phyloP scores from a whole-genome alignment of 2,797 vertebrate species.

The Lycodopsis pacificus region DNA sequence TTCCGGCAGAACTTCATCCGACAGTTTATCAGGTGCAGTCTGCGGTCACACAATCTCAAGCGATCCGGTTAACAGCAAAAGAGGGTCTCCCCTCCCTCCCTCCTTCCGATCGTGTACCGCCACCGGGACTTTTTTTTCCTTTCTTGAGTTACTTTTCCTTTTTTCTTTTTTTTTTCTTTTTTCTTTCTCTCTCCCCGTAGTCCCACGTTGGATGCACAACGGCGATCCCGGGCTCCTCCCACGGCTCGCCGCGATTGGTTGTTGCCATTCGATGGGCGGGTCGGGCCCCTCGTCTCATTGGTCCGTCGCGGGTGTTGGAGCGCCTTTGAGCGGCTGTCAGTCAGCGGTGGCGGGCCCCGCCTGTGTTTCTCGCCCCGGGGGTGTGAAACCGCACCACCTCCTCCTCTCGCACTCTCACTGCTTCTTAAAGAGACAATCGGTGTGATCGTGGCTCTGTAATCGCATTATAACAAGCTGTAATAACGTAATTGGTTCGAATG shows the following conservation, averaged over 20 bases:
- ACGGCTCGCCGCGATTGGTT: constrained; percentile 70
- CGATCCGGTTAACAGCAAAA: constrained; percentile 75
- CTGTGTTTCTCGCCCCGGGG: constrained; percentile 90
- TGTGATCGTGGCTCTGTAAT: constrained; percentile 67
- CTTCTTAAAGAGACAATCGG: constrained; percentile 80
- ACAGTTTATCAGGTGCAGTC: constrained; percentile 70
- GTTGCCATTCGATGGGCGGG: constrained; percentile 36
- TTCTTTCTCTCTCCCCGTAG: constrained; percentile 53
- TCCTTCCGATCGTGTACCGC: constrained; percentile 62
- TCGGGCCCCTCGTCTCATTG: constrained; percentile 64
- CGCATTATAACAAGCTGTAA: constrained; percentile 80
- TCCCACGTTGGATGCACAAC: constrained; percentile 91
- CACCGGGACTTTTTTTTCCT: constrained; percentile 80
- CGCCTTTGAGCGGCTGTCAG: constrained; percentile 73
- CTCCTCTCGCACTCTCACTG: constrained; percentile 79
- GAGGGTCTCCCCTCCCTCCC: constrained; percentile 33
- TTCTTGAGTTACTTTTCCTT: constrained; percentile 76
- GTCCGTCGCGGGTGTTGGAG: constrained; percentile 43
- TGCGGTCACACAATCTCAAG: constrained; percentile 67
- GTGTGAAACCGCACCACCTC: constrained; percentile 88
- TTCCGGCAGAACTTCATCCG: constrained; percentile 29
- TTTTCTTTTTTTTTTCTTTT: constrained; percentile 55
- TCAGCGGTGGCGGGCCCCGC: constrained; percentile 78
- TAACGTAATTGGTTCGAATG: constrained; percentile 71
- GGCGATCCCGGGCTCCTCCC: constrained; percentile 62